Base-by-base conservation (phyloP, 2,113 vertebrate species). In the Ammodytes marinus region DNA sequence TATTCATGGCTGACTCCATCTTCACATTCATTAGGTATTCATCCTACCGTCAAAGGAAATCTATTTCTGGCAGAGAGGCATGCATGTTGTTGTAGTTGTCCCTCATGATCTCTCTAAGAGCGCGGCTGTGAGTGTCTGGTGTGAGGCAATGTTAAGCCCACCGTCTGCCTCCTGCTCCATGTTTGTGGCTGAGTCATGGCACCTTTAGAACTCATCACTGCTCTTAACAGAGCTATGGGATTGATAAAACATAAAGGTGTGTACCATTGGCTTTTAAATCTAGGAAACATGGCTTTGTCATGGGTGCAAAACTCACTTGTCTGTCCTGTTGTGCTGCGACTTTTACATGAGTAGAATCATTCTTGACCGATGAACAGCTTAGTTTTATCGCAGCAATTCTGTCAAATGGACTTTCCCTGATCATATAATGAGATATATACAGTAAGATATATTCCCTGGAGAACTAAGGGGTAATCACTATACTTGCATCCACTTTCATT, bases 1-100 rank as follows among this genome's bases (percentile, higher is more conserved):
- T 88, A 91, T 87, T 90, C 77, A 88, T 67, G 43, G 69, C 11
- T 76, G 84, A 81, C 86, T 88, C 79, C 82, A 87, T 86, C 88
- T 88, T 92, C 86, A 90, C 86, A 87, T 91, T 91, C 84, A 89
- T 93, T 88, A 89, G 85, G 85, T 77, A 91, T 90, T 91, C 88
- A 93, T 86, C 79, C 60, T 87, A 82, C 78, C 63, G 70, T 90
- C 85, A 86, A 90, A 90, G 79, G 79, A 86, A 87, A 88, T 91
- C 89, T 92, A 91, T 91, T 92, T 88, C 71, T 84, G 88, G 81
- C 79, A 80, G 63, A 76, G 63, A 83, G 69, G 85, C 84, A 87
- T 74, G 87, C 60, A 74, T 88, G 93, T 85, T 89, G 91, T 88
- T 85, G 86, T 89, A 82, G 86, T 90, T 87, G 74, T 77, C 77